Evolutionary conservation across 1,140 invertebrate genomes (phyloP).

Genomic region (Belonocnema kinseyi): DNA sequence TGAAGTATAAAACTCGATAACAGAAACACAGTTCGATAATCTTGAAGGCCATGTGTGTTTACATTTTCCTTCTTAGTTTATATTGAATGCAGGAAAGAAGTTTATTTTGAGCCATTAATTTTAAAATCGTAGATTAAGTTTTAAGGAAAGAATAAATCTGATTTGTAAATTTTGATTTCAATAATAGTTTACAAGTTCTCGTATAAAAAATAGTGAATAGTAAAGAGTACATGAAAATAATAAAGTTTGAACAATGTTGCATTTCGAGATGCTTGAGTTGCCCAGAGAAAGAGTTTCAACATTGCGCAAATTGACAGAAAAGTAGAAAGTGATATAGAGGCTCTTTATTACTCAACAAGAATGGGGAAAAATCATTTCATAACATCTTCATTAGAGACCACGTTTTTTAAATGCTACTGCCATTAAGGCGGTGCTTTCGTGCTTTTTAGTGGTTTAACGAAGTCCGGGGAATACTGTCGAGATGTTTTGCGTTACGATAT

Average conservation of each 20-base stretch:
- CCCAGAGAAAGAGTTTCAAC: neutral
- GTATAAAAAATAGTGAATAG: conserved; percentile 26
- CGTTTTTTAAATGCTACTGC: neutral
- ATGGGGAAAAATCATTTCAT: conserved; percentile 27
- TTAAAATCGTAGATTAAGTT: no score
- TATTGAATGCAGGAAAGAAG: no score
- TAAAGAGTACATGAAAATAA: neutral
- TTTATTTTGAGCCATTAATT: no score
- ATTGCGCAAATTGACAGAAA: conserved; percentile 30
- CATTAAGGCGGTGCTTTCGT: conserved; percentile 5
- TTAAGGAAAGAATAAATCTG: no score
- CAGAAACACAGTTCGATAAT: no score
- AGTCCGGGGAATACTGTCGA: neutral
- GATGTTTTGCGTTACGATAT: conserved; percentile 15
- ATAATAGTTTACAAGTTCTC: no score
- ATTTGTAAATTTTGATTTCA: no score
- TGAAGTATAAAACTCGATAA: neutral
- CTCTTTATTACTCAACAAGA: conserved; percentile 27
- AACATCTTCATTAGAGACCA: conserved; percentile 6
- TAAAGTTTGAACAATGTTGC: neutral
- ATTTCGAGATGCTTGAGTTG: conserved; percentile 5
- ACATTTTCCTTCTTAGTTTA: no score
- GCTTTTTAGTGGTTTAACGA: neutral
- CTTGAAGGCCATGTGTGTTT: no score
- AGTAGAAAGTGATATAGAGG: conserved; percentile 25